A percentile compares a stretch with the other conserved stretches of the same genome.
These are phyloP conservation scores for Tapirus terrestris DNA, from an alignment of 2,113 vertebrate species.

Conservation along the genomic window DNA sequence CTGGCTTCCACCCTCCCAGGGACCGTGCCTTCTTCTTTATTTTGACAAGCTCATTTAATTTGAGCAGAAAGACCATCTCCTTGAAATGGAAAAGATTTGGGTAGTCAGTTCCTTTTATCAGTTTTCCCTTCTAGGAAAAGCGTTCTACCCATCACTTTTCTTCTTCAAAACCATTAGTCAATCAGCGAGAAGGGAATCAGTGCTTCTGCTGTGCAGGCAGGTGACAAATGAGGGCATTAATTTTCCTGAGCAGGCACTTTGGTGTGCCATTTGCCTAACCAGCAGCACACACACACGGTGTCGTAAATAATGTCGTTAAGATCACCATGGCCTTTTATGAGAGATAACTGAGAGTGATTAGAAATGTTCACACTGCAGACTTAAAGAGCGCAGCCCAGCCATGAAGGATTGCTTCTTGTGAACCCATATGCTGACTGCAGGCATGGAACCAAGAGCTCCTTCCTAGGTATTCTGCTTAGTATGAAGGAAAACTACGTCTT, in stretches of 20 bases:
- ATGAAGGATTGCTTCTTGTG: neutral
- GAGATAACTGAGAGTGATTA: slow-evolving; percentile 56
- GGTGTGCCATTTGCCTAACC: slow-evolving; percentile 74
- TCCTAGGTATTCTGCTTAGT: neutral
- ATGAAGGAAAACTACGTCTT: neutral
- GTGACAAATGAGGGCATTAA: slow-evolving; percentile 72
- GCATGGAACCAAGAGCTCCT: neutral
- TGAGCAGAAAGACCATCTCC: neutral
- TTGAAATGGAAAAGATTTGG: slow-evolving; percentile 33
- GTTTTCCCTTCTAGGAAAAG: slow-evolving; percentile 17
- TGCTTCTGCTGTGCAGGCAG: neutral
- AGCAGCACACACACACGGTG: slow-evolving; percentile 50
- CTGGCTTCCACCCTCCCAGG: neutral
- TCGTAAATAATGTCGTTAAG: slow-evolving; percentile 50
- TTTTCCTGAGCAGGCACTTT: slow-evolving; percentile 65
- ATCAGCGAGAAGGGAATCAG: slow-evolving; percentile 59
- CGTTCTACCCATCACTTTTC: slow-evolving; percentile 35
- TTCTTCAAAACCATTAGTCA: slow-evolving; percentile 69
- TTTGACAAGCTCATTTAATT: slow-evolving; percentile 57
- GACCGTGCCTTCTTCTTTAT: slow-evolving; percentile 13
- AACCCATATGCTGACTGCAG: neutral
- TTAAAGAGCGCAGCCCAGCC: neutral
- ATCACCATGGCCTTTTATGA: slow-evolving; percentile 58
- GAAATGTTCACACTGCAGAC: slow-evolving; percentile 7
- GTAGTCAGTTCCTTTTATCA: neutral